Base-by-base conservation (phyloP, 2,888 invertebrate genomes). In the Eilema sororculum region DNA sequence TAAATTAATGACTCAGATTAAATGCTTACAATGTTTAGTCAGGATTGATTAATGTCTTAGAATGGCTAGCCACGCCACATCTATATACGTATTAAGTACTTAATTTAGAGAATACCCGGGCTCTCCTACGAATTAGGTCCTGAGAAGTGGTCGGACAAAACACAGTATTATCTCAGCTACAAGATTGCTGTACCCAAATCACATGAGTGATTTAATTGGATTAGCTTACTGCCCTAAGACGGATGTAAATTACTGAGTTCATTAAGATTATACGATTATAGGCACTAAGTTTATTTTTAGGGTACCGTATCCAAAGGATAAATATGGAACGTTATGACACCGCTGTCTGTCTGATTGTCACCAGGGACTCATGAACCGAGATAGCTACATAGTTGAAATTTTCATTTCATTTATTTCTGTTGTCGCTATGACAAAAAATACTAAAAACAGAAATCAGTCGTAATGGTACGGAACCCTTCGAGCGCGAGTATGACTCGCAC, bases 201-300 rank as follows among this genome's bases (percentile, higher is more conserved):
- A 67, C 71, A 75, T 64, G 67, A 61, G 61, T 57, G 73, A 74
- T 75, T 81, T 73, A 73, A 64, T 69, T 71, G 72, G 78, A 81
- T 80, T 81, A 80, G 81, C 16, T 80, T 78, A 66, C 74, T 63
- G 62, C 74, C 80, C 74, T 73, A 76, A 67, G 71, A 64, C 69
- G 65, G 61, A 59, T 62, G 67, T 69, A 67, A 69, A 65, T 73
- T 62, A 71, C 30, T 65, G 67, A 68, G 65, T 24, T 28, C 37
- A 61, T 68, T 68, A 65, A 67, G 56, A 46, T 30, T 63, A 63
- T 10, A 13, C 22, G 57, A 57, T 57, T 22, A 12, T 10, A 24
- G n/a, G 10, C 12, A 37, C 33, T 37, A 33, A 33, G 30, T 5
- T 33, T 33, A 8, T 4, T 28, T 28, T 28, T 28, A 28, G 28